Conservation (phyloP, 2,113 vertebrate species). For the Helogale parvula region DNA sequence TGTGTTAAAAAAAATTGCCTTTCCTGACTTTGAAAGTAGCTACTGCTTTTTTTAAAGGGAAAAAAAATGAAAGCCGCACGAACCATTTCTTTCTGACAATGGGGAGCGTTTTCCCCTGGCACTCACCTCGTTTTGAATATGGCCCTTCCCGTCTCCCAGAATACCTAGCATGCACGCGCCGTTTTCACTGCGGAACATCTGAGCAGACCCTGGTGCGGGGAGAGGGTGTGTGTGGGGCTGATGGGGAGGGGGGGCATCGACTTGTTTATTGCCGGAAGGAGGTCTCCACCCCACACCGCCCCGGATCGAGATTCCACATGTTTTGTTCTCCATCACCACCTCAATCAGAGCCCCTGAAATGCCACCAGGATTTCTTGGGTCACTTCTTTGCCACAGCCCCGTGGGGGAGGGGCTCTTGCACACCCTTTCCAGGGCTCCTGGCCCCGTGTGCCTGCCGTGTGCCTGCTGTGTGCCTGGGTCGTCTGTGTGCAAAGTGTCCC, state of each 20-base stretch:
- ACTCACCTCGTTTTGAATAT: slow-evolving; percentile 67
- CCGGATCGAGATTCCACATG: neutral
- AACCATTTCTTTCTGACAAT: slow-evolving; percentile 80
- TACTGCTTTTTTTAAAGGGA: slow-evolving; percentile 65
- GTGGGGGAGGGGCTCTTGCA: too few species aligned
- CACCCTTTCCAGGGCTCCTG: neutral
- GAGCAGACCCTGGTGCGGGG: neutral
- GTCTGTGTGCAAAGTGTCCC: neutral
- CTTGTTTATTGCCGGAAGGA: neutral
- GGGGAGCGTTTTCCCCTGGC: slow-evolving; percentile 71
- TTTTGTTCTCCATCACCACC: neutral
- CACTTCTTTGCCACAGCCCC: fast-evolving
- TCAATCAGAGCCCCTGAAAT: neutral
- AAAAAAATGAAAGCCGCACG: slow-evolving; percentile 82
- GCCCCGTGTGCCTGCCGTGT: neutral
- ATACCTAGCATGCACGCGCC: neutral
- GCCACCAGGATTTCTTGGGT: neutral
- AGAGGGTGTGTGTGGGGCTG: neutral
- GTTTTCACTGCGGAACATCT: slow-evolving; percentile 46
- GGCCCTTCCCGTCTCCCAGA: slow-evolving; percentile 42
- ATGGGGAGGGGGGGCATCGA: fast-evolving
- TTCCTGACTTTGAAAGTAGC: slow-evolving; percentile 83
- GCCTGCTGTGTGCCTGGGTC: too few species aligned
- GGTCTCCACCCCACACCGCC: neutral
- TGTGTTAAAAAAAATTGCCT: slow-evolving; percentile 74